A percentile compares a stretch with the other conserved stretches of the same genome.
Conservation (phyloP, 2,113 vertebrate genomes). For the Eolophus roseicapilla region DNA sequence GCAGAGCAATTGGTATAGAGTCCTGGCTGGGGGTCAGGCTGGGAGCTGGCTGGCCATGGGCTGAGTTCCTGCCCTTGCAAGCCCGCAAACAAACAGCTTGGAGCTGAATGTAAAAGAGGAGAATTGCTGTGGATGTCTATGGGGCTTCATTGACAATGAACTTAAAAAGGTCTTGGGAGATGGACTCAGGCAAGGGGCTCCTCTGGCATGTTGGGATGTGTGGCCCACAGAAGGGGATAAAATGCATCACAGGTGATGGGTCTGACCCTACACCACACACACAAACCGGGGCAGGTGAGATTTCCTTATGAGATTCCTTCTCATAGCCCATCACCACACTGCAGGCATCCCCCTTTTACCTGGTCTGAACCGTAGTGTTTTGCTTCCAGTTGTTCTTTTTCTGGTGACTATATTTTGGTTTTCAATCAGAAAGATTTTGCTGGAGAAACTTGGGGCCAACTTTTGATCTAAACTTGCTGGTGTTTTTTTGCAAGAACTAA, state of each 20-base stretch:
- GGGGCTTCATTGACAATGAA: neutral
- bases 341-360: neutral
- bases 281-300: neutral
- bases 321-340: neutral
- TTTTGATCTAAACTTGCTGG: neutral
- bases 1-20: slow-evolving; percentile 16
- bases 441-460: neutral
- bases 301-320: neutral
- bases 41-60: neutral
- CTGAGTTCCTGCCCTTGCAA: slow-evolving; percentile 2
- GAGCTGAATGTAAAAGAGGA: slow-evolving; percentile 7
- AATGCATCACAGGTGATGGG: neutral
- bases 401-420: neutral
- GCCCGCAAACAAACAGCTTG: neutral
- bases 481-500: neutral
- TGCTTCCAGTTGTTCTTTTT: neutral
- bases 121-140: rapidly evolving
- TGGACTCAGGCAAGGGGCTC: rapidly evolving
- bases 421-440: neutral
- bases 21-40: slow-evolving; percentile 22
- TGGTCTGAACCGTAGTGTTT: neutral
- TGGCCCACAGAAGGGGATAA: neutral
- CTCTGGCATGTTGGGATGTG: rapidly evolving
- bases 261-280: neutral
- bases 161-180: neutral